Evolutionary conservation across 2,113 vertebrate species (phyloP), one percentile per base, ranked within the genome.

Genomic region (Fulmarus glacialis): DNA sequence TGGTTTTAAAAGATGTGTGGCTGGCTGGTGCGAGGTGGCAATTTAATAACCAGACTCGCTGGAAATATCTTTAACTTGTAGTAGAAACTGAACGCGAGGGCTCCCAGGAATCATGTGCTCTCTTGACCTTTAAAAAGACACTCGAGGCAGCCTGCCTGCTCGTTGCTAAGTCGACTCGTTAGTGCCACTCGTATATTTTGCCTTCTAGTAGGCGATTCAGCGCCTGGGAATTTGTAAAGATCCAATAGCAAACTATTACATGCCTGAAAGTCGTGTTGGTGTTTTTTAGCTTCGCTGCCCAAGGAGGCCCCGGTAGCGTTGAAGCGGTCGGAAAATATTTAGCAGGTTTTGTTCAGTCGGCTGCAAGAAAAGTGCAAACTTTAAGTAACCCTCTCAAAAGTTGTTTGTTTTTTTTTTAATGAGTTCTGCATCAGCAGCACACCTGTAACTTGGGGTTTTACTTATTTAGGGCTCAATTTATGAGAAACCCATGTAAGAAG

Each of bases 51-150:
- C 6, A 0, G 45, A 3, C 40, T 83, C 3, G 17, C 66, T 66
- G 30, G 36, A 79, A 89, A 27, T 38, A 20, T 67, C 82, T 59
- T 62, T 59, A 74, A 78, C 82, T 89, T 5, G 2, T 43, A 77
- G 53, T 80, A 26, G 77, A 64, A 96, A 36, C 2, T 6, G 2
- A 92, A 81, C 4, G 5, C 18, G 26, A 85, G 64, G 64, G 58
- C 79, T 96, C 68, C 26, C 67, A 34, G 87, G 81, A 78, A 45
- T 67, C 26, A 8, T 77, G 56, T 68, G 82, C 43, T 88, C 60
- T 72, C 90, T 64, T 96, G 93, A 95, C 96, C 95, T 96, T 97
- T 94, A 84, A 70, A 87, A 62, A 92, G 82, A 32, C 75, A 53
- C 58, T 79, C 1, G 0, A 81, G 50, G 53, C 91, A 48, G 63